phyloP scores from a whole-genome alignment of 2,797 vertebrate species.

The Cottoperca gobio region DNA sequence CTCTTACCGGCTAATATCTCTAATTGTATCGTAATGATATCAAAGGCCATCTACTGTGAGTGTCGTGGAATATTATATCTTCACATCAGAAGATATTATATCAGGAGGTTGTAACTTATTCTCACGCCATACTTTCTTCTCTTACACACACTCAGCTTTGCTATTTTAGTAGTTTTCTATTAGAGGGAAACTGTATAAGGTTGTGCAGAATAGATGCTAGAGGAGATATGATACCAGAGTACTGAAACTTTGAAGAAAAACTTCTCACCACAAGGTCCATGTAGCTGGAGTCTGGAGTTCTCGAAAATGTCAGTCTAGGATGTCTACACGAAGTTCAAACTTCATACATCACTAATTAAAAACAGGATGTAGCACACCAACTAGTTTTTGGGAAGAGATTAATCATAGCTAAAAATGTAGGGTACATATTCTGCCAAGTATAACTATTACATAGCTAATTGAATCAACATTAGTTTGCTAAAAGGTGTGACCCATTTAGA shows the following conservation, averaged over 20 bases:
- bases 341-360: neutral
- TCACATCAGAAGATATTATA: too few species aligned
- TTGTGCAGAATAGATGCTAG: neutral
- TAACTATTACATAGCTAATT: neutral
- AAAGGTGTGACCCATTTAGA: neutral
- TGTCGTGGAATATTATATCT: conserved; percentile 53
- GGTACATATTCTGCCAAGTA: neutral
- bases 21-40: conserved; percentile 71
- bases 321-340: neutral
- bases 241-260: neutral
- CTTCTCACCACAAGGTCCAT: neutral
- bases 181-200: neutral
- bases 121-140: conserved; percentile 21
- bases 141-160: conserved; percentile 10
- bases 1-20: conserved; percentile 63
- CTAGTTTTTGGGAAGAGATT: neutral
- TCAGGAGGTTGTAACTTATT: conserved; percentile 36
- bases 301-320: neutral
- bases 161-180: conserved; percentile 17
- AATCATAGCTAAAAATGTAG: neutral
- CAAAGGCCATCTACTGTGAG: conserved; percentile 55
- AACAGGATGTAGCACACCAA: neutral
- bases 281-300: neutral
- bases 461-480: neutral
- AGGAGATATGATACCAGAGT: neutral